A percentile compares a stretch with the other conserved stretches of the same genome.
phyloP scores from a whole-genome alignment of 1,140 invertebrate genomes.

The Magallana ariakensis region DNA sequence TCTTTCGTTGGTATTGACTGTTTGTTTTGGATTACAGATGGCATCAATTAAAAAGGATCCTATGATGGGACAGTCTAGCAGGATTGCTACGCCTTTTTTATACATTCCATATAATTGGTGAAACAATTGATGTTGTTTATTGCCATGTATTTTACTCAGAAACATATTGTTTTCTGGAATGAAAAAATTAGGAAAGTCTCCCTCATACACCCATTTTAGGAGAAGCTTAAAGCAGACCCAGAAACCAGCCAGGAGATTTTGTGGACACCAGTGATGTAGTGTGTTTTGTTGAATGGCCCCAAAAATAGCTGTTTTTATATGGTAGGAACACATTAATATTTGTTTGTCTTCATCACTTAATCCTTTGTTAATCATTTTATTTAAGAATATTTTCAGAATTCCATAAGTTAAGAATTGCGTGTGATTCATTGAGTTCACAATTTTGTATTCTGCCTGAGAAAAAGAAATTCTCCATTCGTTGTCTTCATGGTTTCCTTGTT shows the following conservation, averaged over 20 bases:
- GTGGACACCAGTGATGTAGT: neutral
- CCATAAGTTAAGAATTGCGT: neutral
- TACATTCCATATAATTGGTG: neutral
- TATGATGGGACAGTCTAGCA: neutral
- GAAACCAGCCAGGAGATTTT: neutral
- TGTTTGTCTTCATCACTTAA: neutral
- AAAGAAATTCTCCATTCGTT: conserved; percentile 6
- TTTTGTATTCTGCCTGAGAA: neutral
- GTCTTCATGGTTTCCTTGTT: neutral
- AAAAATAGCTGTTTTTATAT: neutral
- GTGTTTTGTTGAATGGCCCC: neutral
- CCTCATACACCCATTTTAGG: neutral
- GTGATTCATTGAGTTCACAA: neutral
- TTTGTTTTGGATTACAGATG: neutral
- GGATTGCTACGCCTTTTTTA: neutral
- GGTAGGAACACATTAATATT: neutral
- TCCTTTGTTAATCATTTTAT: neutral
- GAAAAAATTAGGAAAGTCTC: neutral
- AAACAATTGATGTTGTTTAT: neutral
- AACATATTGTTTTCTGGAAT: conserved; percentile 7
- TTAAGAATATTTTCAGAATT: neutral
- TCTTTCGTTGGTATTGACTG: neutral
- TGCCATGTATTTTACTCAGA: neutral
- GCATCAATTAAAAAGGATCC: neutral
- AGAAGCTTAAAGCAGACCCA: neutral